Base-by-base conservation (phyloP, 2,113 vertebrate species). In the Eidolon helvum region DNA sequence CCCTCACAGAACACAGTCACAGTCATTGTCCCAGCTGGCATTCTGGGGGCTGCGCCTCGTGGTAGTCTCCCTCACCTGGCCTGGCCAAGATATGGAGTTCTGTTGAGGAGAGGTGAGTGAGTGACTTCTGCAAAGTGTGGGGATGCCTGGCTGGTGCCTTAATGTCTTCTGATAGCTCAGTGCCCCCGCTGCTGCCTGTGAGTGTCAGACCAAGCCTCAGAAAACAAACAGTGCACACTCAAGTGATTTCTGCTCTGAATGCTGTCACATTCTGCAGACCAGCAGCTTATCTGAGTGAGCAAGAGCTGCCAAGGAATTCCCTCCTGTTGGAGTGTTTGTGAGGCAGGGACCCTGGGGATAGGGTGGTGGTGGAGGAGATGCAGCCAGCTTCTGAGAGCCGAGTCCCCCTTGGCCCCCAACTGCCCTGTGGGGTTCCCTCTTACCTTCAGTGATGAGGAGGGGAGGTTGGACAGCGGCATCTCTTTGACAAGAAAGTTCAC, bases 161-260 rank as follows among this genome's bases (percentile, higher is more conserved):
- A 98, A 98, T 98, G 97, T 96, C 87, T 97, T 95, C 97, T 98
- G 98, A 98, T 98, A 98, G 98, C 97, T 98, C 97, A 96, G 98
- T 97, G 98, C 98, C 98, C 80, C 97, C 96, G 53, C 97, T 95
- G 95, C 96, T 91, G 98, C 97, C 97, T 91, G 94, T 83, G 97
- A 98, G 98, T 96, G 98, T 98, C 97, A 98, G 97, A 97, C 92
- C 97, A 96, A 98, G 97, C 97, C 61, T 98, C 97, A 96, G 98
- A 99, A 98, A 99, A 98, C 98, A 98, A 98, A 98, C 98, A 97
- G 96, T 88, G 87, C 97, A 95, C 98, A 98, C 98, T 66, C 97
- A 98, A 98, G 98, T 83, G 98, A 97, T 97, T 98, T 98, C 98
- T 98, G 97, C 98, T 93, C 95, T 95, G 97, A 97, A 96, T 96